phyloP scores from a whole-genome alignment of 2,888 invertebrate species.

The Arctia plantaginis region DNA sequence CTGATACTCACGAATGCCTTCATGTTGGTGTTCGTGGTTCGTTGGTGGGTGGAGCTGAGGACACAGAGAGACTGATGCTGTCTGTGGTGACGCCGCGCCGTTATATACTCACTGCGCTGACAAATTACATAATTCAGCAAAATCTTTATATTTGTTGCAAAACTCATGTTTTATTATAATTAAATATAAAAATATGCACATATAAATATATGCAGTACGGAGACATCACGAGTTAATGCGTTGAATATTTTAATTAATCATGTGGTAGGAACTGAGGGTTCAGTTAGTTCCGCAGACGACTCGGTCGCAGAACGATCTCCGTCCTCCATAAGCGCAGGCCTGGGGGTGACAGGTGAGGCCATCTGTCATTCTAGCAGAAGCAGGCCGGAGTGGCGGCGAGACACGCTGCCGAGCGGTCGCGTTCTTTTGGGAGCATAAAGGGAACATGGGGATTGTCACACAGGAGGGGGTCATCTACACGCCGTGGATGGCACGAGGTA shows the following conservation, averaged over 20 bases:
- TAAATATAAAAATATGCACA: conserved; percentile 28
- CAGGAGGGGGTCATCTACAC: too few relatives aligned
- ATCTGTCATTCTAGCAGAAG: too few relatives aligned
- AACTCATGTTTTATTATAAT: conserved; percentile 51
- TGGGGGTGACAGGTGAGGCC: too few relatives aligned
- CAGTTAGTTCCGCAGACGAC: too few relatives aligned
- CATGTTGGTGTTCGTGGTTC: conserved; percentile 51
- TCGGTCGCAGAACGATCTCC: too few relatives aligned
- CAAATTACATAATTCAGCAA: conserved; percentile 45
- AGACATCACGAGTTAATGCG: neutral
- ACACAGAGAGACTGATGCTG: conserved; percentile 20
- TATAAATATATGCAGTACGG: conserved; percentile 1
- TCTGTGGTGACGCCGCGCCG: neutral
- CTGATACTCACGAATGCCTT: conserved; percentile 61
- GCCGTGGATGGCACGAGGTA: too few relatives aligned
- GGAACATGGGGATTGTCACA: too few relatives aligned
- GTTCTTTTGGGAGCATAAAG: too few relatives aligned
- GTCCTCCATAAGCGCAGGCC: too few relatives aligned
- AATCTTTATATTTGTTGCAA: conserved; percentile 41
- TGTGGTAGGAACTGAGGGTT: neutral
- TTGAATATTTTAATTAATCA: neutral
- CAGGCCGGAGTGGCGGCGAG: too few relatives aligned
- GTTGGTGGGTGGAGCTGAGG: conserved; percentile 21
- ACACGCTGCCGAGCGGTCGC: too few relatives aligned
- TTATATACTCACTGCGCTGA: conserved; percentile 42